Evolutionary conservation across 1,140 invertebrate genomes (phyloP).

Genomic region (Drosophila pruinosa): DNA sequence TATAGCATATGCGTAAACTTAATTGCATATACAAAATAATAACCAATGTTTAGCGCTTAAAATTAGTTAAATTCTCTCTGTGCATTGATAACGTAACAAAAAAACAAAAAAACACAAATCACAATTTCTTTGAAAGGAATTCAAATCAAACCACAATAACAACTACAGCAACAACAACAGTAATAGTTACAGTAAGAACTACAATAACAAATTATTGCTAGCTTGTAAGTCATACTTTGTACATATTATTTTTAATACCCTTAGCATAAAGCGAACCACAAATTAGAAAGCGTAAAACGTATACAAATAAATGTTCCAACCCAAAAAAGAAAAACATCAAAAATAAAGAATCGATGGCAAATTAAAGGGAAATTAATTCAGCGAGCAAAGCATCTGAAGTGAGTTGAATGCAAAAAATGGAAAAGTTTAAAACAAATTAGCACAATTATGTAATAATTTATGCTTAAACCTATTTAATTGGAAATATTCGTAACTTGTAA

Average conservation of each 20-base stretch:
- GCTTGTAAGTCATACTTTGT: slow-evolving; percentile 65
- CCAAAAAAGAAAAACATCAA: slow-evolving; percentile 14
- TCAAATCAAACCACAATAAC: slow-evolving; percentile 12
- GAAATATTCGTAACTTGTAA: slow-evolving; percentile 49
- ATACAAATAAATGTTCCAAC: slow-evolving; percentile 49
- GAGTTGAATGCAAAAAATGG: slow-evolving; percentile 7
- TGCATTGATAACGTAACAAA: slow-evolving; percentile 31
- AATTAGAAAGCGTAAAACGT: slow-evolving; percentile 69
- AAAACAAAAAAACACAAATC: slow-evolving; percentile 4
- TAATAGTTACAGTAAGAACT: slow-evolving; percentile 3
- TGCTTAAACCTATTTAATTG: slow-evolving; percentile 70
- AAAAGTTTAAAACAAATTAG: slow-evolving; percentile 57
- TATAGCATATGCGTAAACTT: slow-evolving; percentile 40
- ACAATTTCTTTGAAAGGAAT: slow-evolving; percentile 46
- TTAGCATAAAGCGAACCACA: slow-evolving; percentile 65
- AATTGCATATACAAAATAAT: slow-evolving; percentile 49
- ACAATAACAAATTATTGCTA: slow-evolving; percentile 50
- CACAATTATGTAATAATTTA: slow-evolving; percentile 79
- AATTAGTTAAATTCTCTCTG: slow-evolving; percentile 76
- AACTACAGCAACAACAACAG: slow-evolving; percentile 17
- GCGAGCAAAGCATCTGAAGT: not conserved
- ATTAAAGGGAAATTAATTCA: not conserved
- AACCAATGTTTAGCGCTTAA: slow-evolving; percentile 72
- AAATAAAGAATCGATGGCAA: slow-evolving; percentile 2
- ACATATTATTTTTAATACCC: slow-evolving; percentile 72